Percentiles rank a stretch among this genome's conserved stretches.
phyloP scores from a whole-genome alignment of 2,888 invertebrate species.

The Polymixis lichenea region DNA sequence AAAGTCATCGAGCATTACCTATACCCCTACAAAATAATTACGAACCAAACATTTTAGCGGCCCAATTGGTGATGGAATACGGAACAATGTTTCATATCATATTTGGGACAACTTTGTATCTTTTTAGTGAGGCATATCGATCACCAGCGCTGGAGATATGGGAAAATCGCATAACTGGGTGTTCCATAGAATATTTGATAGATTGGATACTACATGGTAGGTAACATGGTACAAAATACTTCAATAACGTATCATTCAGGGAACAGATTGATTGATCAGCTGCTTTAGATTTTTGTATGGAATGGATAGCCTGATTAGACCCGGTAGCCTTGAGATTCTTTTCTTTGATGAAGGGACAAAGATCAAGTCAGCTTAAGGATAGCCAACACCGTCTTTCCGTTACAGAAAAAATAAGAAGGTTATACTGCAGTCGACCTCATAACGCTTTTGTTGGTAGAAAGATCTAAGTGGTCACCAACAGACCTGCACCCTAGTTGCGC shows the following conservation, averaged over 20 bases:
- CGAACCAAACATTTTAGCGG: constrained; percentile 68
- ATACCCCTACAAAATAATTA: constrained; percentile 19
- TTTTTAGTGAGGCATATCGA: constrained; percentile 73
- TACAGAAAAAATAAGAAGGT: neutral
- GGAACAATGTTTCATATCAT: constrained; percentile 77
- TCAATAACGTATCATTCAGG: constrained; percentile 40
- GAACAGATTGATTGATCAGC: constrained; percentile 65
- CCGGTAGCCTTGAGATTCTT: neutral
- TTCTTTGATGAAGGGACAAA: neutral
- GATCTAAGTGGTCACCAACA: neutral
- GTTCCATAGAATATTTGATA: constrained; percentile 70
- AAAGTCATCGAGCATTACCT: no score
- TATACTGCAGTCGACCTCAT: neutral
- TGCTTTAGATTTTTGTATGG: constrained; percentile 33
- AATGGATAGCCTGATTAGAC: constrained; percentile 12
- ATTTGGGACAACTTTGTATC: constrained; percentile 75
- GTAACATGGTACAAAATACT: constrained; percentile 40
- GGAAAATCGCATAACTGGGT: constrained; percentile 67
- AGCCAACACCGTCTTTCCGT: neutral
- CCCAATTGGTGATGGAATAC: constrained; percentile 71
- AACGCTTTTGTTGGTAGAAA: neutral
- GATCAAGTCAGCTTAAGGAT: neutral
- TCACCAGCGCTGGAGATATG: constrained; percentile 68
- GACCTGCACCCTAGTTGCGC: no score
- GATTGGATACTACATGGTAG: constrained; percentile 64